Evolutionary conservation across 1,140 invertebrate genomes (phyloP).

Genomic region (Drosophila orosa): DNA sequence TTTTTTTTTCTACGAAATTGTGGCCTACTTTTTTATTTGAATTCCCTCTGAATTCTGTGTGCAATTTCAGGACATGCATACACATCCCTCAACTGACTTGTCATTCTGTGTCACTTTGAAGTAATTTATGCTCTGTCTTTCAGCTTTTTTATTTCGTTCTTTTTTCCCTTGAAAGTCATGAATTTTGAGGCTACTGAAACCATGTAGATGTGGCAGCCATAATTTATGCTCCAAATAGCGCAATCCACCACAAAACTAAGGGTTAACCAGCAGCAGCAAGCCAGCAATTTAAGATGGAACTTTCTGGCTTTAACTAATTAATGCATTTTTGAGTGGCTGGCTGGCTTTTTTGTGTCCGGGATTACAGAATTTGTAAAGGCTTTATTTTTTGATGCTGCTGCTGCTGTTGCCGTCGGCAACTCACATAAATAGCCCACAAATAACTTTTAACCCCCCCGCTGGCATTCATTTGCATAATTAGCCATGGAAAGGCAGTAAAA

Average conservation of each 20-base stretch:
- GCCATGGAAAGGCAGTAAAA: constrained; percentile 30
- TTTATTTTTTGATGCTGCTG: constrained; percentile 16
- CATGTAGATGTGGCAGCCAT: constrained; percentile 35
- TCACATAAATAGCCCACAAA: constrained; percentile 48
- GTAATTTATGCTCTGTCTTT: constrained; percentile 46
- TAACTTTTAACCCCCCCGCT: constrained; percentile 29
- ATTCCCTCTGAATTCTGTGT: background rate
- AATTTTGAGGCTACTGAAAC: constrained; percentile 36
- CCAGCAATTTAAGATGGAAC: constrained; percentile 34
- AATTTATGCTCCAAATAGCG: constrained; percentile 46
- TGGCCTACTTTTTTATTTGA: constrained; percentile 1
- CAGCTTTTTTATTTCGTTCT: constrained; percentile 10
- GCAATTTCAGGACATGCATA: constrained; percentile 14
- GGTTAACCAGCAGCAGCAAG: constrained; percentile 2
- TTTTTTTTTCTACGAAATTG: background rate
- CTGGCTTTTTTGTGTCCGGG: constrained; percentile 23
- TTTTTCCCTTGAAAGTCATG: constrained; percentile 22
- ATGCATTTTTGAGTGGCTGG: constrained; percentile 54
- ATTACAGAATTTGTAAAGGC: constrained; percentile 44
- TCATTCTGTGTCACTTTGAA: constrained; percentile 32
- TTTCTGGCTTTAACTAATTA: constrained; percentile 59
- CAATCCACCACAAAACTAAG: constrained; percentile 14
- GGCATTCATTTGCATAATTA: constrained; percentile 69
- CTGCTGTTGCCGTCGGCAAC: constrained; percentile 9
- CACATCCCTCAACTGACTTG: constrained; percentile 11